Percentiles rank a stretch among this genome's conserved stretches.
phyloP scores from a whole-genome alignment of 2,797 vertebrate genomes.

The Acanthurus lineatus region DNA sequence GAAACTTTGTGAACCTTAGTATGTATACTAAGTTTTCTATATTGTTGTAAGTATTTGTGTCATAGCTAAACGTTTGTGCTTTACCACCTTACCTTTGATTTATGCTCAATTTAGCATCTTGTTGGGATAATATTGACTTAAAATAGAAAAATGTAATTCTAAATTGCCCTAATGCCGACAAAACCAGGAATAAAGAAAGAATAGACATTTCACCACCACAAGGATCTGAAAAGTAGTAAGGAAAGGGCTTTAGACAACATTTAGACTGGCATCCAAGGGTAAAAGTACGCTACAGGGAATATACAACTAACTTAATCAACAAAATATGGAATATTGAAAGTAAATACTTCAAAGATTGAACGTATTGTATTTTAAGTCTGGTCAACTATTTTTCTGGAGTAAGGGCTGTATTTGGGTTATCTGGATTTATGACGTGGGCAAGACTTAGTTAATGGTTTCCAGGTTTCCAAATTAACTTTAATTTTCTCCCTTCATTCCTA shows the following conservation, averaged over 20 bases:
- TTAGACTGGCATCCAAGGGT: neutral
- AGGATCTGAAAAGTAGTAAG: no score
- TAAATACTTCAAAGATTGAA: neutral
- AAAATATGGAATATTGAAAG: neutral
- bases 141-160: neutral
- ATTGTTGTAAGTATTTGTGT: neutral
- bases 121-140: neutral
- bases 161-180: neutral
- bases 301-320: neutral
- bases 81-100: neutral
- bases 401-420: neutral
- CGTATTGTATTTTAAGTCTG: neutral
- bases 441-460: no score
- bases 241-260: neutral
- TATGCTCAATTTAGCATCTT: neutral
- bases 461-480: neutral
- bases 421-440: no score
- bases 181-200: neutral
- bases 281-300: neutral
- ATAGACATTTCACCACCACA: no score
- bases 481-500: neutral
- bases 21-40: neutral
- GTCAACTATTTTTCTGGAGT: neutral
- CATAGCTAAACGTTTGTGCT: neutral
- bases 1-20: neutral